phyloP scores from a whole-genome alignment of 2,888 invertebrate species.

The Parascotia fuliginaria region DNA sequence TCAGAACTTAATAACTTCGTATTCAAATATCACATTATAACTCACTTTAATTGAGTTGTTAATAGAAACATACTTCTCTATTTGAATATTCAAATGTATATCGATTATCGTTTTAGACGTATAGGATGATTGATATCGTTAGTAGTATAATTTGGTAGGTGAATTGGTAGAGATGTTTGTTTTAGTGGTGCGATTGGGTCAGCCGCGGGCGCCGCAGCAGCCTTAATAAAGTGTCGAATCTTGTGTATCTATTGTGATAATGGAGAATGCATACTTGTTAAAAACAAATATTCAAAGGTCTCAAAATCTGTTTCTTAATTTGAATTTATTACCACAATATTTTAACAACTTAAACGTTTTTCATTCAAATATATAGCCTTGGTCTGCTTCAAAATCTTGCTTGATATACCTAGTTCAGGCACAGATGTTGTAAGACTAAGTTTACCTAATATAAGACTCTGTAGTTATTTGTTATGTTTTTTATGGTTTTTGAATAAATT shows the following conservation, averaged over 20 bases:
- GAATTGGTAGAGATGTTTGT: conserved; percentile 83
- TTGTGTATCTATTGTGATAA: conserved; percentile 59
- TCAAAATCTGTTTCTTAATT: no score
- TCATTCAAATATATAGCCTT: no score
- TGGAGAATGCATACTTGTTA: conserved; percentile 38
- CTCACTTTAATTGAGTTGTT: conserved; percentile 60
- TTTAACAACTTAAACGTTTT: no score
- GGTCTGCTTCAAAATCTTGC: no score
- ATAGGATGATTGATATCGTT: conserved; percentile 74
- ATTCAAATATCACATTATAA: conserved; percentile 46
- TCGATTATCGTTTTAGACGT: conserved; percentile 68
- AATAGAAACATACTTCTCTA: conserved; percentile 59
- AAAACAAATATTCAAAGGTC: no score
- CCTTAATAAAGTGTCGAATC: conserved; percentile 75
- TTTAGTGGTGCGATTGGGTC: conserved; percentile 62
- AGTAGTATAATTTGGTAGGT: conserved; percentile 61
- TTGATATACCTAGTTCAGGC: no score
- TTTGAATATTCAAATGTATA: conserved; percentile 64
- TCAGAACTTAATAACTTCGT: conserved; percentile 16
- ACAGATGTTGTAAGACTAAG: no score
- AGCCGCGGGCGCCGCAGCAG: conserved; percentile 69
- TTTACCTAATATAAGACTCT: no score
- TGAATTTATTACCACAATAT: no score
- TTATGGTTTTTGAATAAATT: no score
- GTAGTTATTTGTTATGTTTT: no score